Evolutionary conservation across 1,140 invertebrate species (phyloP).

Genomic region (Bicyclus anynana): DNA sequence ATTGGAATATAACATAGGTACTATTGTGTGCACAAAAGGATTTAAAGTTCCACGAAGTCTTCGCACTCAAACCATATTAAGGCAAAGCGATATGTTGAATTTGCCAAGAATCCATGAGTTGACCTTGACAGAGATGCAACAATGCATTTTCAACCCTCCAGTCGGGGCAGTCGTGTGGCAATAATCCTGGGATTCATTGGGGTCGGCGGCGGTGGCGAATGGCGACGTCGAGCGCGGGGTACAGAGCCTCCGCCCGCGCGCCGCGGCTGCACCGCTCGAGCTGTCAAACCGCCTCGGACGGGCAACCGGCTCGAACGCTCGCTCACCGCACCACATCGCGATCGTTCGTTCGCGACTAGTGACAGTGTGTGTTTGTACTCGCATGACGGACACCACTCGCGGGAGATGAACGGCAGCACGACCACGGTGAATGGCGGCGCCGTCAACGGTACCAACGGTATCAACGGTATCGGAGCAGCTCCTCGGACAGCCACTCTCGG

Average conservation of each 20-base stretch:
- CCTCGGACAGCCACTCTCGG: constrained; percentile 66
- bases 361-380: constrained; percentile 65
- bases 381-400: constrained; percentile 56
- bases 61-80: constrained; percentile 11
- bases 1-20: not conserved
- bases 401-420: constrained; percentile 72
- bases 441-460: constrained; percentile 64
- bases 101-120: constrained; percentile 36
- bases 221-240: constrained; percentile 51
- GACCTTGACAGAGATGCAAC: constrained; percentile 61
- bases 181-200: constrained; percentile 53
- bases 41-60: constrained; percentile 11
- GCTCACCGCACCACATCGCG: constrained; percentile 48
- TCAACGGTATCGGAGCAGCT: constrained; percentile 63
- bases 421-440: constrained; percentile 66
- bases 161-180: constrained; percentile 48
- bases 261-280: constrained; percentile 52
- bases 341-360: constrained; percentile 54
- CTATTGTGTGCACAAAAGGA: not conserved
- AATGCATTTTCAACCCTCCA: constrained; percentile 70
- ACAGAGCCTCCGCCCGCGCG: constrained; percentile 56
- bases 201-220: constrained; percentile 46
- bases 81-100: constrained; percentile 23
- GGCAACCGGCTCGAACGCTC: constrained; percentile 66
- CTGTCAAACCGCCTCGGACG: constrained; percentile 74